Base-by-base conservation (phyloP, 1,140 invertebrate genomes). In the Lepidurus packardi region DNA sequence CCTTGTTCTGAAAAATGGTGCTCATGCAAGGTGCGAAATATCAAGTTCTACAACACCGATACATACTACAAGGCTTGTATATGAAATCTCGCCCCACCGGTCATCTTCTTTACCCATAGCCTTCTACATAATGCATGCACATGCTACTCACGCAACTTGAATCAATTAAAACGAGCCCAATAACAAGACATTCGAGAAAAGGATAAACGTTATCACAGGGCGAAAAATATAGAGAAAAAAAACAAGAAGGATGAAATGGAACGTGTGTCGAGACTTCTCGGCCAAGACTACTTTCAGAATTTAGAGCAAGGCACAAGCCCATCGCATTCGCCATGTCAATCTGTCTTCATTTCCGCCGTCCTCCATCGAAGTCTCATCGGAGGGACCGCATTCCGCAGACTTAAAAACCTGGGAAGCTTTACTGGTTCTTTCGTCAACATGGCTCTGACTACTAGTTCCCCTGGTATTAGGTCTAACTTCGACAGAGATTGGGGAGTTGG, bases 301-400 rank as follows among this genome's bases (percentile, higher is more conserved):
- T 65, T 11, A 65, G 53, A 65, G 53, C 53, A 65, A 65, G 53
- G 21, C 21, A 65, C 53, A 65, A 65, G 53, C 53, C 53, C 53
- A 65, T 21, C 53, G 53, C 21, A 21, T 13, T 65, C 53, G 16
- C 53, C 53, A 1, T 65, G 53, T 65, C 53, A 65, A 65, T 65
- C 53, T 65, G 13, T 65, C 53, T 65, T 65, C 53, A 21, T 65
- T 65, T 16, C 53, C 53, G 13, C 53, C 53, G 1, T 16, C 53
- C 53, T 65, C 53, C 53, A 65, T 65, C 53, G 13, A 65, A 65
- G 16, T 65, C 13, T 65, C 53, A 65, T 65, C 53, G 21, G 53
- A 65, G 53, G 16, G 13, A 7, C 53, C 13, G 53, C 53, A 65
- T 65, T 65, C 53, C 13, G 13, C 0, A n/a, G n/a, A 65, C 53